Conservation (phyloP, 2,113 vertebrate genomes). For the Crotophaga sulcirostris region DNA sequence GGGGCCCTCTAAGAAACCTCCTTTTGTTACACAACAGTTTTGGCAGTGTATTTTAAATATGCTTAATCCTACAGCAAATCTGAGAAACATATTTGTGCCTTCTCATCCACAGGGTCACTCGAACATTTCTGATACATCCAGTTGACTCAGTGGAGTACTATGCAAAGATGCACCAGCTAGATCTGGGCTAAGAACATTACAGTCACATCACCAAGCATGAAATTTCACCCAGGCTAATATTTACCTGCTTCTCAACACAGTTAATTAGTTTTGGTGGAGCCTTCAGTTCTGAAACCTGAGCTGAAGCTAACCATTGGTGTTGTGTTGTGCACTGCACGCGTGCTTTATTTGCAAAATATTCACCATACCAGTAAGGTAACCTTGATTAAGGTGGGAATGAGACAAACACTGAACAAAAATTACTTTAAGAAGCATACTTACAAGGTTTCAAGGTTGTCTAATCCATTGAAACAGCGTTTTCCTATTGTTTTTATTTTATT, state of each 20-base stretch:
- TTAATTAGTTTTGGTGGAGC: conserved; percentile 26
- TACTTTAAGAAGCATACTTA: conserved; percentile 78
- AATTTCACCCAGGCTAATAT: not conserved
- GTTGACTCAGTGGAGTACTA: not conserved
- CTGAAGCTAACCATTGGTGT: not conserved
- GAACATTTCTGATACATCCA: not conserved
- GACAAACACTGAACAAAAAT: not conserved
- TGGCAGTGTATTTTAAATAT: not conserved
- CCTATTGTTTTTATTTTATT: conserved; percentile 93
- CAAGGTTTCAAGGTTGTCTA: conserved; percentile 95
- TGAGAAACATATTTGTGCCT: conserved; percentile 21
- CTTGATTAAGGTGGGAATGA: not conserved
- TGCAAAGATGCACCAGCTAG: not conserved
- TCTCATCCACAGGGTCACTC: not conserved
- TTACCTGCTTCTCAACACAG: not conserved
- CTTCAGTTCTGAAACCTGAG: not conserved
- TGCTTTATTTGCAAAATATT: not conserved
- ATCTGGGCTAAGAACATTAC: not conserved
- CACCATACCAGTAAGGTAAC: not conserved
- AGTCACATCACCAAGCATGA: not conserved
- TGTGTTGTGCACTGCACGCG: not conserved
- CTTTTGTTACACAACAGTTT: not conserved
- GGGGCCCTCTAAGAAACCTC: not conserved
- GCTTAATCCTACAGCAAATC: not conserved
- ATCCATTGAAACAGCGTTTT: conserved; percentile 88